phyloP scores from a whole-genome alignment of 2,113 vertebrate genomes.

The Nymphicus hollandicus region DNA sequence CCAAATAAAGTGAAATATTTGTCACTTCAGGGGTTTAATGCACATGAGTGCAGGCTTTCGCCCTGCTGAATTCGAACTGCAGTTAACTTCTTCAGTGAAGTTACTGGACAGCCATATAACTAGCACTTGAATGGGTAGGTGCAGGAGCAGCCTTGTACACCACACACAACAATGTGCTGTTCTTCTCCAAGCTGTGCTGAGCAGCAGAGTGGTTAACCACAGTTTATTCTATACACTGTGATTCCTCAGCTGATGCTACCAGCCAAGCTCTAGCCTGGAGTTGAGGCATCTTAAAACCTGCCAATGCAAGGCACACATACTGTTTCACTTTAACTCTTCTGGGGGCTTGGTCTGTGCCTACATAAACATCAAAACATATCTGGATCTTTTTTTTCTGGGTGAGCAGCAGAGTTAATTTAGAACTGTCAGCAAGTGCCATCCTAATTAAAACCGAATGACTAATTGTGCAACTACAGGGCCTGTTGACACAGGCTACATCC shows the following conservation, averaged over 20 bases:
- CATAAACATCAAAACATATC: neutral
- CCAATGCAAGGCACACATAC: neutral
- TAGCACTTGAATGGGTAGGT: neutral
- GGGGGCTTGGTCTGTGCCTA: neutral
- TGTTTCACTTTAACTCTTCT: neutral
- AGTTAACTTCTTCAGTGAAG: neutral
- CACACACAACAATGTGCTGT: neutral
- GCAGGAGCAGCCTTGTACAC: neutral
- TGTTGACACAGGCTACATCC: neutral
- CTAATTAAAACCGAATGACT: slow-evolving; percentile 48
- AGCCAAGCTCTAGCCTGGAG: neutral
- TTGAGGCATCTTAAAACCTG: neutral
- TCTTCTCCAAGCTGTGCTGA: neutral
- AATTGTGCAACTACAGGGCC: neutral
- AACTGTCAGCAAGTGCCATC: slow-evolving; percentile 30
- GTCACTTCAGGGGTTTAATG: neutral
- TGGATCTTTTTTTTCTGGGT: slow-evolving; percentile 11
- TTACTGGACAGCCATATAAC: neutral
- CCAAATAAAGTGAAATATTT: neutral
- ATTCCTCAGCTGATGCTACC: neutral
- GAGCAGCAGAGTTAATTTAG: slow-evolving; percentile 7
- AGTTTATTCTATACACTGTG: neutral
- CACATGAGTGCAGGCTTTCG: neutral
- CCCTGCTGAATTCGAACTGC: neutral
- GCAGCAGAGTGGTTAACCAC: neutral